These are phyloP conservation scores for Agapornis canus DNA, from an alignment of 2,797 vertebrate species.

Conservation along the genomic window DNA sequence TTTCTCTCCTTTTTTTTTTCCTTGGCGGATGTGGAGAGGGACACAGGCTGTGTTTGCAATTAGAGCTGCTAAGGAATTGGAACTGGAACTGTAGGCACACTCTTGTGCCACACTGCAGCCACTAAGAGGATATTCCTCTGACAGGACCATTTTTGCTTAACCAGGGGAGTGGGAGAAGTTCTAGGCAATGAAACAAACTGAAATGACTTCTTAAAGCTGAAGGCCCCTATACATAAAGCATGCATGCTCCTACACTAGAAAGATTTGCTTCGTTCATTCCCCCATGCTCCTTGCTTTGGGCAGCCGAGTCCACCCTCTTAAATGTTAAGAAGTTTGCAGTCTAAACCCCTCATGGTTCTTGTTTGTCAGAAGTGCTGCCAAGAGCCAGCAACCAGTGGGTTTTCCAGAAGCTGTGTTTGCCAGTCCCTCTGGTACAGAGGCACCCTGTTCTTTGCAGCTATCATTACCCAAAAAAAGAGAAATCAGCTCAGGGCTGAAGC, in stretches of 20 bases:
- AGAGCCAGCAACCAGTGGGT: neutral
- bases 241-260: neutral
- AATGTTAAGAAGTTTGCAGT: neutral
- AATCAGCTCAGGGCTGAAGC: constrained; percentile 4
- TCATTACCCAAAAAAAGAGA: neutral
- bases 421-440: neutral
- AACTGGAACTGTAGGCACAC: constrained; percentile 42
- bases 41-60: constrained; percentile 53
- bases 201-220: constrained; percentile 58
- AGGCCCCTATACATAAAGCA: neutral
- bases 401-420: neutral
- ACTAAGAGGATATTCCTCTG: constrained; percentile 60
- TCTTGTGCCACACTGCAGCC: constrained; percentile 51
- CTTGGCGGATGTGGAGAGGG: neutral
- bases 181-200: constrained; percentile 30
- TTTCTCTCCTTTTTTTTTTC: constrained; percentile 37
- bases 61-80: constrained; percentile 63
- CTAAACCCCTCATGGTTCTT: neutral
- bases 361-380: neutral
- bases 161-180: neutral
- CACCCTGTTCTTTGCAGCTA: neutral
- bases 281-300: constrained; percentile 48
- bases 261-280: constrained; percentile 56
- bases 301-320: constrained; percentile 39
- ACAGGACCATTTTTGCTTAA: constrained; percentile 70